Evolutionary conservation across 2,888 invertebrate genomes (phyloP).

Genomic region (Thera britannica): DNA sequence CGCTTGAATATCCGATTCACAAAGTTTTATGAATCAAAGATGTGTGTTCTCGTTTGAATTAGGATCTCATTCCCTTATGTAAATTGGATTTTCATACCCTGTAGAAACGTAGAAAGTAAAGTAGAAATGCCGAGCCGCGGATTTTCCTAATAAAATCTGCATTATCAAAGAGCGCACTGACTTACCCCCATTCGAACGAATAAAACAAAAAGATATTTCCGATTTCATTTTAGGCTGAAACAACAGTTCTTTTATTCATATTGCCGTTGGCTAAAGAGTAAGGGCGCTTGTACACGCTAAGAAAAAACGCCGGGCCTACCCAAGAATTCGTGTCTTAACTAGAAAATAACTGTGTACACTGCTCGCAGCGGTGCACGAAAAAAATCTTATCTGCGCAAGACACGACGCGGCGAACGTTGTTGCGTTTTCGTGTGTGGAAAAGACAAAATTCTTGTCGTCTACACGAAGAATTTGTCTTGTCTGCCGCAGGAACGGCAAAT

Average conservation of each 20-base stretch:
- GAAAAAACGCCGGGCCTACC: too few relatives aligned
- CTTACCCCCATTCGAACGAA: constrained; percentile 24
- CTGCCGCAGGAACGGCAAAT: too few relatives aligned
- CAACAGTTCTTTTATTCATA: constrained; percentile 60
- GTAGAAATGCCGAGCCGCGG: neutral
- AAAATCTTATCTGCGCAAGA: too few relatives aligned
- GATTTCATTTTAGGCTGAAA: constrained; percentile 41
- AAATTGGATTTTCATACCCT: constrained; percentile 1
- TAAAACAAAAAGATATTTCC: constrained; percentile 35
- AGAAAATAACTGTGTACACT: too few relatives aligned
- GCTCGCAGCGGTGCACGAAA: too few relatives aligned
- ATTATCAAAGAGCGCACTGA: constrained; percentile 22
- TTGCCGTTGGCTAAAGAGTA: constrained; percentile 61
- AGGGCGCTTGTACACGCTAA: too few relatives aligned
- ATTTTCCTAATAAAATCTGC: constrained; percentile 13
- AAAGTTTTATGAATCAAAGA: constrained; percentile 15
- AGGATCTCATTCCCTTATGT: constrained; percentile 2
- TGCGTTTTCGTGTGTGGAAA: too few relatives aligned
- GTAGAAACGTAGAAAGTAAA: constrained; percentile 5
- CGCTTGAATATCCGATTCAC: constrained; percentile 15
- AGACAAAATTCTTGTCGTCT: too few relatives aligned
- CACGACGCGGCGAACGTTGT: too few relatives aligned
- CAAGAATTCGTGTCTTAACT: too few relatives aligned
- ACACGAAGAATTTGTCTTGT: too few relatives aligned
- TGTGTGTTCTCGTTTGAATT: constrained; percentile 4